These are phyloP conservation scores for Hermaeophaga mercurialis DNA, from an alignment of 2,888 invertebrate genomes.

Conservation along the genomic window DNA sequence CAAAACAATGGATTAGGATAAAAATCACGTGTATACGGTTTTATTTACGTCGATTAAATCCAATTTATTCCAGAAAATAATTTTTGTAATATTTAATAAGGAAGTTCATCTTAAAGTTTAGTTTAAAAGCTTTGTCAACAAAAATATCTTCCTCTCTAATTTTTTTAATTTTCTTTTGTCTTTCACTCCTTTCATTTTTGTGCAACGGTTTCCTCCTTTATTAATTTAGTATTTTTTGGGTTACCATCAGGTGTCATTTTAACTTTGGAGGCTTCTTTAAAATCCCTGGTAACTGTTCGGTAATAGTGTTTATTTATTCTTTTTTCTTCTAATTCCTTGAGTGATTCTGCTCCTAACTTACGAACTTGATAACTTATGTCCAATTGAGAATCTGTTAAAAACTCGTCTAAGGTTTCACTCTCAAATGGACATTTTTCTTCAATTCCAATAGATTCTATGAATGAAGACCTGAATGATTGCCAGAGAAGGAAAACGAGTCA, in stretches of 20 bases:
- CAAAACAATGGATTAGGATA: too few species aligned
- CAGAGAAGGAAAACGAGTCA: constrained; percentile 4
- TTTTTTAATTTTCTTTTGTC: constrained; percentile 32
- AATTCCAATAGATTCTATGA: constrained; percentile 10
- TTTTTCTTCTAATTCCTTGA: constrained; percentile 47
- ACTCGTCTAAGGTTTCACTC: constrained; percentile 60
- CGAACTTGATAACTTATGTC: constrained; percentile 57
- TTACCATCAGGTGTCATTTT: constrained; percentile 26
- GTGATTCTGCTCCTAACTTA: constrained; percentile 49
- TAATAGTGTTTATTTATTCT: constrained; percentile 32
- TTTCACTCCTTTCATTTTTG: constrained; percentile 60
- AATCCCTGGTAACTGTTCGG: constrained; percentile 15
- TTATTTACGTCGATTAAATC: too few species aligned
- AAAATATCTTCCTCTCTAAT: constrained; percentile 24
- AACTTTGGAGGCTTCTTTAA: constrained; percentile 23
- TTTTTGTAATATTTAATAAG: too few species aligned
- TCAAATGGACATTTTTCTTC: constrained; percentile 56
- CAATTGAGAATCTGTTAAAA: constrained; percentile 58
- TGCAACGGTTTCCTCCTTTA: constrained; percentile 61
- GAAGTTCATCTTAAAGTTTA: too few species aligned
- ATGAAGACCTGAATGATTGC: constrained; percentile 31
- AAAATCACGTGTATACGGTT: too few species aligned
- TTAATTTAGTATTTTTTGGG: constrained; percentile 26
- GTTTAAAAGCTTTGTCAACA: too few species aligned
- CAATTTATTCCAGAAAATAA: too few species aligned